Percentiles rank a stretch among this genome's conserved stretches.
Conservation (phyloP, 2,888 invertebrate species). For the Caenorhabditis sp. region DNA sequence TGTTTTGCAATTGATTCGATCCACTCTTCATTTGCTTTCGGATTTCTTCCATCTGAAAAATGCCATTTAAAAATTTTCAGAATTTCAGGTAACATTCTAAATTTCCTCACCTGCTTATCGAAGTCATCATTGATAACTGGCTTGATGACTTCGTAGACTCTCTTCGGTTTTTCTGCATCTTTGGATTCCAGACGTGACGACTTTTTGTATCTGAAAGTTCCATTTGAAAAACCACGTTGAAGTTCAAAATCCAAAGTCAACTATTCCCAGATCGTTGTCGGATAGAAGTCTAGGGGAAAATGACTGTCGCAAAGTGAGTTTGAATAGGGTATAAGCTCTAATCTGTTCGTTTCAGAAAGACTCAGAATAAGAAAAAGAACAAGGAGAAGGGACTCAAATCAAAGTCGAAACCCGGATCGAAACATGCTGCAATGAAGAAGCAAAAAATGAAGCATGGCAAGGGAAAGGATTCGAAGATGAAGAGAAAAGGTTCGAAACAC, state of each 20-base stretch:
- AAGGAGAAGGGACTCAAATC: neutral
- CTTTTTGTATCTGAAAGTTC: conserved; percentile 75
- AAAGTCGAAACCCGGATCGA: conserved; percentile 9
- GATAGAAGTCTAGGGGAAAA: neutral
- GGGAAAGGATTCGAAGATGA: conserved; percentile 6
- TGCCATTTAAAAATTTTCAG: too few relatives aligned
- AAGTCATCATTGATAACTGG: conserved; percentile 81
- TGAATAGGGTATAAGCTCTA: neutral
- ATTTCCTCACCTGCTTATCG: conserved; percentile 77
- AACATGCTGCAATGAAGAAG: conserved; percentile 1
- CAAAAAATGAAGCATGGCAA: neutral
- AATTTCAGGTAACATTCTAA: neutral
- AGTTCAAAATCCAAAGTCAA: neutral
- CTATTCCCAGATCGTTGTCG: conserved; percentile 2
- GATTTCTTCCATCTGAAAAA: conserved; percentile 79
- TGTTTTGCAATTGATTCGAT: conserved; percentile 73
- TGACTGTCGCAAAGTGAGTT: conserved; percentile 43
- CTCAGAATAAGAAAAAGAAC: conserved; percentile 20
- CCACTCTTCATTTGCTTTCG: conserved; percentile 80
- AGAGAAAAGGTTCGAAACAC: conserved; percentile 12
- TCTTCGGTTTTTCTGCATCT: conserved; percentile 73
- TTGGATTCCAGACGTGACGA: conserved; percentile 68
- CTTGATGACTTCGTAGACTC: conserved; percentile 78
- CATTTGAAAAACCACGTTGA: neutral
- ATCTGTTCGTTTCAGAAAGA: conserved; percentile 21